Conservation (phyloP, 1,140 invertebrate genomes). For the Radopholus similis region DNA sequence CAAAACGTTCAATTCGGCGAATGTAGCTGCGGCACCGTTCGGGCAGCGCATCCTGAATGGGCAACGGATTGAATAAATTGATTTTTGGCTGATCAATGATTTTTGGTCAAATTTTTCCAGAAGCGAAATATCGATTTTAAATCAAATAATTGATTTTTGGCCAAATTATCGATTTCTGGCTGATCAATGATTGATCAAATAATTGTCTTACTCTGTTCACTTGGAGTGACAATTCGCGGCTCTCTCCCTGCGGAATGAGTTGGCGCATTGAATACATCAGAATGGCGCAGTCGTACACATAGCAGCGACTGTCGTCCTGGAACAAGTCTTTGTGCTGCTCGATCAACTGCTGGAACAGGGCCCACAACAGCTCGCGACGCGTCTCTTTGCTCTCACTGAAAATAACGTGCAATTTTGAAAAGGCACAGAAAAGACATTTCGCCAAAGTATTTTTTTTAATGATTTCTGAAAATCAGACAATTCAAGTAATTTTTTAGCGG, state of each 20-base stretch:
- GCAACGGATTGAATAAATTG: too few species aligned
- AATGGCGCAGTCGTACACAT: conserved; percentile 24
- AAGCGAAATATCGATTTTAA: too few species aligned
- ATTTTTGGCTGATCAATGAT: background rate
- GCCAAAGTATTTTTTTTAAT: background rate
- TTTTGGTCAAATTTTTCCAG: background rate
- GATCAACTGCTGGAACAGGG: conserved; percentile 20
- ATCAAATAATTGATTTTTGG: too few species aligned
- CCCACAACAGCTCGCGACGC: conserved; percentile 21
- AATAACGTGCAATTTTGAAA: background rate
- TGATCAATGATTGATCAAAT: too few species aligned
- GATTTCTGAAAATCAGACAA: too few species aligned
- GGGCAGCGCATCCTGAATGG: conserved; percentile 4
- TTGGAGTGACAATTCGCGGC: conserved; percentile 16
- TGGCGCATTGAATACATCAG: conserved; percentile 22
- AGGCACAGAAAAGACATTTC: background rate
- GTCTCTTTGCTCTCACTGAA: conserved; percentile 21
- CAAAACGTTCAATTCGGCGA: background rate
- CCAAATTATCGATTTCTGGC: background rate
- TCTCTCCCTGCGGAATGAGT: conserved; percentile 8
- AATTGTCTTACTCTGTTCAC: too few species aligned
- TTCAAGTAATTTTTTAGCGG: too few species aligned
- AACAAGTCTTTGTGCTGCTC: conserved; percentile 13
- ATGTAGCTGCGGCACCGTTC: background rate
- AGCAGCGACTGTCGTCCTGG: conserved; percentile 1